These are phyloP conservation scores for Habropoda laboriosa DNA, from an alignment of 1,140 invertebrate genomes.

Conservation along the genomic window DNA sequence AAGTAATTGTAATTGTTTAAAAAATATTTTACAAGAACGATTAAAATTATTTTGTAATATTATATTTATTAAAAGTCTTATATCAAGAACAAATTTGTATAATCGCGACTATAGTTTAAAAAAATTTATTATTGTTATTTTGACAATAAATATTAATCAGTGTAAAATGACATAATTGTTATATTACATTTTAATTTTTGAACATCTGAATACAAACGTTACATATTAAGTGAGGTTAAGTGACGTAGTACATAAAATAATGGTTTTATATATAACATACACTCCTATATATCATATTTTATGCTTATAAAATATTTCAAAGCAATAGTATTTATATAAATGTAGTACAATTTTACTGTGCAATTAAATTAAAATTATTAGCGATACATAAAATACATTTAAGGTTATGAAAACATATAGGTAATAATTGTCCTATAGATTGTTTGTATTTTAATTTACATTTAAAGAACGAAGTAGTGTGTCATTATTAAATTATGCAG, in stretches of 20 bases:
- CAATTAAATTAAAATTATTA: neutral
- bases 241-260: too few species aligned
- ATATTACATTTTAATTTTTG: neutral
- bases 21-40: neutral
- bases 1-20: neutral
- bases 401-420: slow-evolving; percentile 8
- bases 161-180: too few species aligned
- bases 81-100: neutral
- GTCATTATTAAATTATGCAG: slow-evolving; percentile 35
- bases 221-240: neutral
- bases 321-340: neutral
- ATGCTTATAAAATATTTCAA: neutral
- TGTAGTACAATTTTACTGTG: neutral
- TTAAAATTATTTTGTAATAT: neutral
- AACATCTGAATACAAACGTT: too few species aligned
- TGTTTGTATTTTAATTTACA: neutral
- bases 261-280: too few species aligned
- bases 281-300: neutral
- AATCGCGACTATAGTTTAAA: neutral
- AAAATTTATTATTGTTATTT: neutral
- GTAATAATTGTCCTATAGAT: neutral
- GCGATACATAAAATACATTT: neutral
- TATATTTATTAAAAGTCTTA: neutral
- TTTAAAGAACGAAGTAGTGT: neutral
- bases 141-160: neutral